phyloP scores from a whole-genome alignment of 2,888 invertebrate species.

The Spatulosminthurus flaviceps region DNA sequence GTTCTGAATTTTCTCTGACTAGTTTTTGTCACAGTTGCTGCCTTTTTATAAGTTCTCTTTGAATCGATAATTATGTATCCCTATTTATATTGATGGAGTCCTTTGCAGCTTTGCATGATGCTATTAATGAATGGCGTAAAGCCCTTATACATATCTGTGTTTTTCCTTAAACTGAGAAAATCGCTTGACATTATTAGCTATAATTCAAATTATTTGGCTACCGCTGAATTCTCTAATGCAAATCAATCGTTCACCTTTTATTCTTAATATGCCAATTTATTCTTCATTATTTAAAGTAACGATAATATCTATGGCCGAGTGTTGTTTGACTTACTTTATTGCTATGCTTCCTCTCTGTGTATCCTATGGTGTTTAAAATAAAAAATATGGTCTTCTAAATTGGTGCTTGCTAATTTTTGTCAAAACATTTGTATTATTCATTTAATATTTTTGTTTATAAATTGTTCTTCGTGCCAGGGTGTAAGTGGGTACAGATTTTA shows the following conservation, averaged over 20 bases:
- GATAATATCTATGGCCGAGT: background rate
- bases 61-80: background rate
- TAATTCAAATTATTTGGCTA: background rate
- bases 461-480: constrained; percentile 35
- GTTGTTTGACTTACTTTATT: background rate
- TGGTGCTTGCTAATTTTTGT: constrained; percentile 15
- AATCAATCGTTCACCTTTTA: background rate
- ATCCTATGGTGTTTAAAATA: background rate
- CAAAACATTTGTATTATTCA: background rate
- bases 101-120: no score
- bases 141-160: background rate
- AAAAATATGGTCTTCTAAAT: background rate
- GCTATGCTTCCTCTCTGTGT: background rate
- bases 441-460: background rate
- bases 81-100: no score
- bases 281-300: background rate
- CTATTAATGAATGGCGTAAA: no score
- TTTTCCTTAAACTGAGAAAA: background rate
- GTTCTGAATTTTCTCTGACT: constrained; percentile 40
- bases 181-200: background rate
- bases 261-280: background rate
- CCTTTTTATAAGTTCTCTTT: background rate
- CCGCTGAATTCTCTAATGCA: background rate
- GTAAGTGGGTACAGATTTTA: constrained; percentile 22
- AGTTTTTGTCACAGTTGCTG: background rate